Base-by-base conservation (phyloP, 1,140 invertebrate genomes). In the Halyomorpha halys region DNA sequence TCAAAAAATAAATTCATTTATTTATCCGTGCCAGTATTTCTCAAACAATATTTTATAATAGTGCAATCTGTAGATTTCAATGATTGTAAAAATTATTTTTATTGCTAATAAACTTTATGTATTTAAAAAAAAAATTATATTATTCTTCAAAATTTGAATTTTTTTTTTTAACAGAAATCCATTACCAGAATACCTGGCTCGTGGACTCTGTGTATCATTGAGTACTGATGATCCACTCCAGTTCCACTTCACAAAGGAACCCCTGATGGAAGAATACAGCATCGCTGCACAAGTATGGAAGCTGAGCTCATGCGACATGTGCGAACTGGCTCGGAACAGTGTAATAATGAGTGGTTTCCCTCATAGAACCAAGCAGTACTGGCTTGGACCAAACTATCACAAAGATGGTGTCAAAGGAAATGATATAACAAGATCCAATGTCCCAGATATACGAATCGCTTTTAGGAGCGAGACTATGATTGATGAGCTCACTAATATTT, bases 231-330 rank as follows among this genome's bases (percentile, higher is more conserved):
- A 99, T 79, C 97, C 97, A 16, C 76, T 99, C 47, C 96, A 98
- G 77, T 99, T 99, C 76, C 97, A 99, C 76, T 99, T 98, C 71
- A 99, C 97, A 34, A 98, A 98, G 86, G 97, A 99, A 82, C 94
- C 96, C 14, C 77, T 99, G 59, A 99, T 99, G 94, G 97, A 99
- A 76, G 97, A 99, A 74, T 99, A 97, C 78, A 96, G 92, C 72
- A 99, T 99, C 76, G 97, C 97, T 13, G 92, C 96, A 9, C 97
- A 99, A 78, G 92, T 95, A 61, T 99, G 94, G 95, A 98, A 98
- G 76, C 79, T 98, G 0, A 97, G 91, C 73, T 89, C 91, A 39
- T 97, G 93, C 72, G 97, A 99, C 76, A 98, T 99, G 96, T 97
- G 94, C 76, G 97, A 99, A 76, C 78, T 99, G 68, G 94, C 95